Evolutionary conservation across 2,888 invertebrate species (phyloP).

Genomic region (Alcis repandata): DNA sequence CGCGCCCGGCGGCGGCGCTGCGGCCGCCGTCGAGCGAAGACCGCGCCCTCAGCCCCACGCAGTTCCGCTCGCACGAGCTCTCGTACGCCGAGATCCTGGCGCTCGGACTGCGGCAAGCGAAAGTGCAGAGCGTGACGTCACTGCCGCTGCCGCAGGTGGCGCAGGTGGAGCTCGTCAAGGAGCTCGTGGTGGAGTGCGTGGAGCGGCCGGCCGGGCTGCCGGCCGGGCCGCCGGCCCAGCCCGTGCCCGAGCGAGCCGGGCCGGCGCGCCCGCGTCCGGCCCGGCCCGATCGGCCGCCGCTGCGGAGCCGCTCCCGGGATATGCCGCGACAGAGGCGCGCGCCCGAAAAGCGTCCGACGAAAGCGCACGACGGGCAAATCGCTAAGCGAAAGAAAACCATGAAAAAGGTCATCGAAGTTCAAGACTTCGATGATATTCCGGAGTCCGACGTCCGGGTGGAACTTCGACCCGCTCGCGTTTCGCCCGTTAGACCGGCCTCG

Average conservation of each 20-base stretch:
- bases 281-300: slow-evolving; percentile 59
- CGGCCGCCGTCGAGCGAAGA: slow-evolving; percentile 53
- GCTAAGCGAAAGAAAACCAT: slow-evolving; percentile 74
- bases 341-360: slow-evolving; percentile 74
- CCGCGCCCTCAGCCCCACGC: slow-evolving; percentile 64
- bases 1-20: slow-evolving; percentile 44
- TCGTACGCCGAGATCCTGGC: slow-evolving; percentile 91
- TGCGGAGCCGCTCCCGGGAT: slow-evolving; percentile 73
- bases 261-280: slow-evolving; percentile 56
- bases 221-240: slow-evolving; percentile 53
- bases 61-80: slow-evolving; percentile 86
- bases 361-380: slow-evolving; percentile 68
- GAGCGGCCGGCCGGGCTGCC: slow-evolving; percentile 62
- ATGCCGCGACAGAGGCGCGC: slow-evolving; percentile 75
- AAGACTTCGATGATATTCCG: slow-evolving; percentile 73
- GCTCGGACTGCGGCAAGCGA: slow-evolving; percentile 85
- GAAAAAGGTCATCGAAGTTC: slow-evolving; percentile 77
- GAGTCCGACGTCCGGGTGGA: slow-evolving; percentile 44
- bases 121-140: slow-evolving; percentile 60
- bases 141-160: slow-evolving; percentile 76
- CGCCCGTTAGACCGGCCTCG: background rate
- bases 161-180: slow-evolving; percentile 74
- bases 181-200: slow-evolving; percentile 67
- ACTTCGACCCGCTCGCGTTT: slow-evolving; percentile 17
- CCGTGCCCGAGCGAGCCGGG: slow-evolving; percentile 51